Evolutionary conservation across 1,140 invertebrate species (phyloP).

Genomic region (Drosophila elegans): DNA sequence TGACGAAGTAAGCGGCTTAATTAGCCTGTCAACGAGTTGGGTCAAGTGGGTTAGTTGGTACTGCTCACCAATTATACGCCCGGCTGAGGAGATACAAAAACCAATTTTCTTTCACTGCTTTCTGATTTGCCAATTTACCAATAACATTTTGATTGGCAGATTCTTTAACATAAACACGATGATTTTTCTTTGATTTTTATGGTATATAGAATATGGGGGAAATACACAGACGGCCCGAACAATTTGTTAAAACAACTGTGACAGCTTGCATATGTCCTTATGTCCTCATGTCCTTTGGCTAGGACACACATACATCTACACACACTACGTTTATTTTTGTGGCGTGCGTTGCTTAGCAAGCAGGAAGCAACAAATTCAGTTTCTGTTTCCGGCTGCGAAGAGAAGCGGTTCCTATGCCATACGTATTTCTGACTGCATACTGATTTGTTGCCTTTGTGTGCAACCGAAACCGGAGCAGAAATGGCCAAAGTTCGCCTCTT

Average conservation of each 20-base stretch:
- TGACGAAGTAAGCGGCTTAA: constrained; percentile 68
- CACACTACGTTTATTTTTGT: constrained; percentile 54
- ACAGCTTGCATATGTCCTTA: constrained; percentile 83
- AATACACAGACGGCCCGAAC: constrained; percentile 44
- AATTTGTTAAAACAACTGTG: constrained; percentile 84
- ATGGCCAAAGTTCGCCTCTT: constrained; percentile 34
- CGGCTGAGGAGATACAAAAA: constrained; percentile 6
- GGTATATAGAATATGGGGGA: constrained; percentile 6
- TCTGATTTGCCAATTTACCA: constrained; percentile 21
- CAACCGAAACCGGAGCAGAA: constrained; percentile 60
- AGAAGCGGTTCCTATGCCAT: constrained; percentile 25
- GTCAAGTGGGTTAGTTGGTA: constrained; percentile 21
- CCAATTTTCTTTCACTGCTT: constrained; percentile 17
- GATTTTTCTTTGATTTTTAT: constrained; percentile 37
- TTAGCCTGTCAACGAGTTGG: constrained; percentile 66
- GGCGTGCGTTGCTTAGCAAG: constrained; percentile 81
- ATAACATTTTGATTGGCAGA: constrained; percentile 57
- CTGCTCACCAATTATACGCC: not conserved
- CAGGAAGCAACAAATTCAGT: constrained; percentile 83
- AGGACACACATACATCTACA: constrained; percentile 6
- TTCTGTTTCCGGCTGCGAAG: constrained; percentile 70
- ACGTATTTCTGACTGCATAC: constrained; percentile 80
- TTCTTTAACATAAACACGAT: constrained; percentile 22
- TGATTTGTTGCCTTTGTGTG: constrained; percentile 81
- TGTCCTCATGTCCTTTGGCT: constrained; percentile 22